Evolutionary conservation across 2,113 vertebrate species (phyloP).

Genomic region (Gallinago jamesoni): DNA sequence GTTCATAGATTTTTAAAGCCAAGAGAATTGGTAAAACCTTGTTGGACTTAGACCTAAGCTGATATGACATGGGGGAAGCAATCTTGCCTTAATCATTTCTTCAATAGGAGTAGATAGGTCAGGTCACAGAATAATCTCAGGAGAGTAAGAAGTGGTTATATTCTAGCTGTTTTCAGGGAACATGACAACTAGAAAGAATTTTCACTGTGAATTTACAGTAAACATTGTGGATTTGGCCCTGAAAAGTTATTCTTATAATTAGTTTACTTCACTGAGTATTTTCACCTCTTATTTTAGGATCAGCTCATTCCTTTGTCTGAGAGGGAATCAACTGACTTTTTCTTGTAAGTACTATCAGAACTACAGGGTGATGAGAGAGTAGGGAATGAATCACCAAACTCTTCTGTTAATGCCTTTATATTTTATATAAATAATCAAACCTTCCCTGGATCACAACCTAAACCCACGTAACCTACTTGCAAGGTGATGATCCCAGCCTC

Average conservation of each 20-base stretch:
- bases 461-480: not conserved
- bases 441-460: not conserved
- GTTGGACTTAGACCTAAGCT: not conserved
- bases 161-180: not conserved
- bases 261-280: not conserved
- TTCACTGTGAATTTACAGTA: not conserved
- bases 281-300: not conserved
- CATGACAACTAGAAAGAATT: not conserved
- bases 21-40: not conserved
- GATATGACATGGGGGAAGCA: not conserved
- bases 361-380: not conserved
- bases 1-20: not conserved
- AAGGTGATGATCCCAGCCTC: not conserved
- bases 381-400: not conserved
- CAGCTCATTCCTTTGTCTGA: not conserved
- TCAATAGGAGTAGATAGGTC: not conserved
- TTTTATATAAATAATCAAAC: not conserved
- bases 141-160: not conserved
- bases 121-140: not conserved
- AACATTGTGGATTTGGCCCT: not conserved
- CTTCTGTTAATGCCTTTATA: not conserved
- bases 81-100: not conserved
- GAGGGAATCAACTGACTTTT: not conserved
- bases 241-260: not conserved
- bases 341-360: not conserved